Evolutionary conservation across 2,113 vertebrate species (phyloP), one percentile per base, ranked within the genome.

Genomic region (Gallinago jamesoni): DNA sequence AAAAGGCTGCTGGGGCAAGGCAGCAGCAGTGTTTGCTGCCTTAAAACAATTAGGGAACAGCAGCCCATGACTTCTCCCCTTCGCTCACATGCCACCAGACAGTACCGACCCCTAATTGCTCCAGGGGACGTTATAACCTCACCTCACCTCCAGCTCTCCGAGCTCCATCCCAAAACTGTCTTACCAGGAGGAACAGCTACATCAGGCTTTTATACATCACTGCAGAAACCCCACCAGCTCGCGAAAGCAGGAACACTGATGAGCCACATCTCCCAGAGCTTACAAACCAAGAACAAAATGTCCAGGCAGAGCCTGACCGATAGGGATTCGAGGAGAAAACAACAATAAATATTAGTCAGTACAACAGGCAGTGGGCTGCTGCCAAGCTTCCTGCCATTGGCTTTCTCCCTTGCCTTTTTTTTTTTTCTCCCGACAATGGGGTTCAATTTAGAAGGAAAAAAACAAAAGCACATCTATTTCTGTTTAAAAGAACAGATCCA

Each of bases 231-330:
- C 27, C 64, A 21, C 19, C 41, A 37, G 64, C 68, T 66, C 1
- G 0, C 4, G 0, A 57, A 0, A 1, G 31, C 39, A 63, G 2
- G 56, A 86, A 10, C 2, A 8, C 1, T 4, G 84, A 43, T 2
- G 37, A 94, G 69, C 87, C 90, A 21, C 4, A 0, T 55, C 60
- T 45, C 68, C 77, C 10, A 8, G 47, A 23, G 83, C 94, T 70
- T 43, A 14, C 45, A 62, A 50, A 84, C 31, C 28, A 16, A 35
- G 90, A 90, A 93, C 93, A 94, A 43, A 88, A 80, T 17, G 88
- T 90, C 31, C 86, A 80, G 82, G 88, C 88, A 84, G 79, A 73
- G 85, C 70, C 94, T 48, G 85, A 57, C 85, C 55, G 16, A 33
- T 4, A 8, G 6, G 6, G 43, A 12, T 69, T 27, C 37, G 1